Percentiles rank a stretch among this genome's conserved stretches.
phyloP scores from a whole-genome alignment of 2,113 vertebrate species.

The Oceanites oceanicus region DNA sequence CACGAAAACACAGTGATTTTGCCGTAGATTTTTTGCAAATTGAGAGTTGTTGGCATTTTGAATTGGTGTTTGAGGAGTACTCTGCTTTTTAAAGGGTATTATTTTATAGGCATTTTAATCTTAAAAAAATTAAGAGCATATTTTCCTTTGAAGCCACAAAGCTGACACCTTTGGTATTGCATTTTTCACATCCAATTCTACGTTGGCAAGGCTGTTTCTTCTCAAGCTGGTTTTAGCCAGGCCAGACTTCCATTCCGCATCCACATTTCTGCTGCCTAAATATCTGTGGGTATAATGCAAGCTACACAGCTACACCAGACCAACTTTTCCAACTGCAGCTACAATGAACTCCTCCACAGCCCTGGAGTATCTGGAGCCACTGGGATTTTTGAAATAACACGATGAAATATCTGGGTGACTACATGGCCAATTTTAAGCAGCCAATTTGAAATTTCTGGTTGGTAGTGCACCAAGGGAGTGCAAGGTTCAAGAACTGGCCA shows the following conservation, averaged over 20 bases:
- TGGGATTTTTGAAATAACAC: neutral
- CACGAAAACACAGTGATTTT: neutral
- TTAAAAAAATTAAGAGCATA: neutral
- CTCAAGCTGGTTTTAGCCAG: neutral
- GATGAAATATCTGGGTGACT: neutral
- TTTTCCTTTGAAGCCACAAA: neutral
- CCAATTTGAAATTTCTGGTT: conserved; percentile 14
- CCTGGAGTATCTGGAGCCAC: neutral
- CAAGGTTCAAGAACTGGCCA: conserved; percentile 11
- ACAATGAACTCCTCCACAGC: neutral
- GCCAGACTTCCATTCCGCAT: neutral
- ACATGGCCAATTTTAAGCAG: neutral
- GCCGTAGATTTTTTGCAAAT: neutral
- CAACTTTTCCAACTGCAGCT: neutral
- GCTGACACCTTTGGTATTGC: neutral
- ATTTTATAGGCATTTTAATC: neutral
- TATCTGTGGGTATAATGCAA: neutral
- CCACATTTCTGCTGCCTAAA: neutral
- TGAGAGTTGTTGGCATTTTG: neutral
- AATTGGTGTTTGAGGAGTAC: neutral
- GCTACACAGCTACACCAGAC: neutral
- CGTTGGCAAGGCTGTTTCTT: neutral
- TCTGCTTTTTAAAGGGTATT: neutral
- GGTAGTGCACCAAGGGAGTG: neutral
- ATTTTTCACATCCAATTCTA: neutral